Percentiles rank a stretch among this genome's conserved stretches.
Conservation (phyloP, 2,113 vertebrate species). For the Catagonus wagneri region DNA sequence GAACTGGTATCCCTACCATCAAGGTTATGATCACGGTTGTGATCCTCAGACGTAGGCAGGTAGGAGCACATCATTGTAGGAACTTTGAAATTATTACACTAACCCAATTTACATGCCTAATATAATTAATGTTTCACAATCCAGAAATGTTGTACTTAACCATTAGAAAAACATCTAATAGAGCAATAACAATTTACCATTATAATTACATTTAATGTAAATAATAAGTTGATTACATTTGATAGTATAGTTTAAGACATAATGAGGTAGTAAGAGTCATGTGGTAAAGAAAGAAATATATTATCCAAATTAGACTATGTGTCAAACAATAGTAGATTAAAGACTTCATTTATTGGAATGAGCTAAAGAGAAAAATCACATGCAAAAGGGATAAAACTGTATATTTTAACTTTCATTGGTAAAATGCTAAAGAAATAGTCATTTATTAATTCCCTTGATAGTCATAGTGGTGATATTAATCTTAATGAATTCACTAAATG, state of each 20-base stretch:
- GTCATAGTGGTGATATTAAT: slow-evolving; percentile 46
- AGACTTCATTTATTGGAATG: slow-evolving; percentile 52
- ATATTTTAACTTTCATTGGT: slow-evolving; percentile 62
- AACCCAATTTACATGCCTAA: not conserved
- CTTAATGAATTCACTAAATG: slow-evolving; percentile 56
- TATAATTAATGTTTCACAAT: slow-evolving; percentile 48
- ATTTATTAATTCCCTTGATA: slow-evolving; percentile 57
- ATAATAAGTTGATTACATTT: slow-evolving; percentile 50
- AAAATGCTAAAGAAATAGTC: slow-evolving; percentile 58
- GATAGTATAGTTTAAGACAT: slow-evolving; percentile 38
- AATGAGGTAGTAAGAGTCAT: slow-evolving; percentile 2
- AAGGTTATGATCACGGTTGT: not conserved
- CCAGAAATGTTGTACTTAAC: slow-evolving; percentile 38
- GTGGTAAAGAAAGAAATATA: slow-evolving; percentile 39
- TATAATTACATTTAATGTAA: not conserved
- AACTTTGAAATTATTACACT: not conserved
- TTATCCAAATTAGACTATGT: slow-evolving; percentile 45
- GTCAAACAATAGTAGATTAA: slow-evolving; percentile 25
- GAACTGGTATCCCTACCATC: not conserved
- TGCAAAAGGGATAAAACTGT: slow-evolving; percentile 23
- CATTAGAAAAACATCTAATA: slow-evolving; percentile 24
- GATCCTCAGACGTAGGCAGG: not conserved
- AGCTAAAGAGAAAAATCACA: slow-evolving; percentile 45
- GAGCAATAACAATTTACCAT: not conserved
- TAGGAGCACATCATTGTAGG: not conserved